Percentiles rank a stretch among this genome's conserved stretches.
These are phyloP conservation scores for Linnaemya tessellans DNA, from an alignment of 2,888 invertebrate genomes.

Conservation along the genomic window DNA sequence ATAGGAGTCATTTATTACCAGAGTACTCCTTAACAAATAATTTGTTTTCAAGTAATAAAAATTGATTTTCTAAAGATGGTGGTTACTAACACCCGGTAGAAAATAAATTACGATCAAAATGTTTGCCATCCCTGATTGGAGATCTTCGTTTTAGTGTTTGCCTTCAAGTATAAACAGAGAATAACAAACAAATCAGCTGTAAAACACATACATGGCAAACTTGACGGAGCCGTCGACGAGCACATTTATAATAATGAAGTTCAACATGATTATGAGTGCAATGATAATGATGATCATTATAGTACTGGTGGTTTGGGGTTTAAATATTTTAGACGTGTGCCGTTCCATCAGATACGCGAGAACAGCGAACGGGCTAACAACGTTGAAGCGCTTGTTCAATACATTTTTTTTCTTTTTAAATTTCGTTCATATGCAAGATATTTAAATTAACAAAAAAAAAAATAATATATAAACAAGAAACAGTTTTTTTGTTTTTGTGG, in stretches of 20 bases:
- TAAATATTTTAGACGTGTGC: conserved; percentile 70
- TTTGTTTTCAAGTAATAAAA: too few species aligned
- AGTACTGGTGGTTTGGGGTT: conserved; percentile 48
- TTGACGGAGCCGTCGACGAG: conserved; percentile 46
- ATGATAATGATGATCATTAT: conserved; percentile 51
- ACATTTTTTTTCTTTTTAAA: conserved; percentile 12
- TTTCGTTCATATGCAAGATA: conserved; percentile 19
- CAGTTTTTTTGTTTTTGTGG: conserved; percentile 14
- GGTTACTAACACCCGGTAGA: too few species aligned
- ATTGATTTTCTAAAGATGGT: too few species aligned
- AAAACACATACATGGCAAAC: conserved; percentile 37
- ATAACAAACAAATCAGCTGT: conserved; percentile 64
- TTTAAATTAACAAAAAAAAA: background rate
- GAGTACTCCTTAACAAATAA: too few species aligned
- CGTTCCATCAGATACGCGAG: conserved; percentile 76
- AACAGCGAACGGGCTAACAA: conserved; percentile 76
- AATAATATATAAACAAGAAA: conserved; percentile 50
- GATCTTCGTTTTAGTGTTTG: conserved; percentile 49
- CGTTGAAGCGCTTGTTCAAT: conserved; percentile 68
- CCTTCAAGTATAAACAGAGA: conserved; percentile 65
- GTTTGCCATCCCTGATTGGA: conserved; percentile 25
- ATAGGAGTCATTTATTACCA: too few species aligned
- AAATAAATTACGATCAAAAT: too few species aligned
- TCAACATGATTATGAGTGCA: conserved; percentile 25
- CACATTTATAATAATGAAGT: conserved; percentile 14